Evolutionary conservation across 1,140 invertebrate genomes (phyloP), one percentile per base, ranked within the genome.

Genomic region (Camponotus vicinus): DNA sequence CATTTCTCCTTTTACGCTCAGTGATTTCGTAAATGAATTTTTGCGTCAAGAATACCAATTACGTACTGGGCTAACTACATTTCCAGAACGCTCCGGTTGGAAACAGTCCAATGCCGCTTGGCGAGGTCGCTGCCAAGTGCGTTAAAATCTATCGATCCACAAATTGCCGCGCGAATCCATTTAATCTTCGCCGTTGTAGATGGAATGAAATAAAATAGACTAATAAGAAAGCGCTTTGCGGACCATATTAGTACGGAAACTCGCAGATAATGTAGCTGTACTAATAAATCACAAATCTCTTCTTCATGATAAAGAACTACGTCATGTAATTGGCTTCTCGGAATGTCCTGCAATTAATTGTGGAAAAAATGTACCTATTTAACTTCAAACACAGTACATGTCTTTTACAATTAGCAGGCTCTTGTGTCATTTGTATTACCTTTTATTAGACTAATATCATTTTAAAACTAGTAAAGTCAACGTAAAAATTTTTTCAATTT

Each of bases 71-170:
- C 70, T 64, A 90, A 83, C 77, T 71, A 90, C 80, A 63, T 90
- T 67, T 85, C 79, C 64, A 77, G 80, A 80, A 69, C 52, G 70
- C 57, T 55, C 64, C 82, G 76, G 37, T 84, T 90, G 89, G 89
- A 90, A 90, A 82, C 86, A 90, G 83, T 90, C 89, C 89, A 90
- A 90, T 77, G 77, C 64, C 66, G n/a, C 52, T 18, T 42, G 69
- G 76, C 67, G 64, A 86, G 77, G 59, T 90, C 21, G 21, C 86
- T 90, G 89, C 89, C 89, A 90, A 90, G 86, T 90, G 89, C 88
- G 88, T 90, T 90, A 90, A 90, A 90, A 88, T 90, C 86, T 90
- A 90, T 90, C 89, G 86, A 90, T 90, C 82, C 78, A 86, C 77
- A 90, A 90, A 90, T 90, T 90, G 86, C 76, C 80, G 76, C 86